Base-by-base conservation (phyloP, 2,797 vertebrate genomes). In the Hephaestus fuliginosus region DNA sequence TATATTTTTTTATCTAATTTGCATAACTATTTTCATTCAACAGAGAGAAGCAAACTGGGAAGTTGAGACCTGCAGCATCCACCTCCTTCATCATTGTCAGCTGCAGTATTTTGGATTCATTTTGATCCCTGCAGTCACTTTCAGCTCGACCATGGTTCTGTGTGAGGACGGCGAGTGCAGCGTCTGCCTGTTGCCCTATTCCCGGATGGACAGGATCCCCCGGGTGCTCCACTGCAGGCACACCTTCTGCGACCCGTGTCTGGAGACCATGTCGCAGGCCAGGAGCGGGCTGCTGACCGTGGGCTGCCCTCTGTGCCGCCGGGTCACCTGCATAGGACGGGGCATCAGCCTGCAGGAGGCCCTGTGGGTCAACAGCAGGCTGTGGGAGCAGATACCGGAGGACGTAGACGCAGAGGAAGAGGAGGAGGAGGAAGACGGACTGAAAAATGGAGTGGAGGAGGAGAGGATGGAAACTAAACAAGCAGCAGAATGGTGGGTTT, bases 171-270 rank as follows among this genome's bases (percentile, higher is more conserved):
- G 77, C 0, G 95, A 96, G 58, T 96, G 96, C 64, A 89, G 93
- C n/a, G 92, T 96, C 33, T 96, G 96, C 85, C 89, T 93, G 43
- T 46, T 80, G 64, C 74, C 85, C 9, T 96, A 91, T 92, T 90
- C 91, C 0, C 90, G 95, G 53, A 70, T 28, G 62, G 91, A 95
- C 44, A 78, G 94, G 36, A 64, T 96, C 78, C 95, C 96, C 7
- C 86, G 95, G 18, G 28, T 93, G 76, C 94, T 96, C 14, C 94
- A 95, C 94, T 96, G 96, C 89, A 85, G 89, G 12, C 96, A 96
- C 91, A 95, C 95, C 14, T 96, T 96, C 91, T 96, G 96, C 13
- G 81, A 91, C 0, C 81, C 15, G 0, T 96, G 96, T 71, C 86
- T 96, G 90, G 89, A 94, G 83, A 88, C 85, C 0, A 90, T 96